A percentile compares a stretch with the other conserved stretches of the same genome.
phyloP scores from a whole-genome alignment of 2,888 invertebrate species.

The Ametastegia equiseti region DNA sequence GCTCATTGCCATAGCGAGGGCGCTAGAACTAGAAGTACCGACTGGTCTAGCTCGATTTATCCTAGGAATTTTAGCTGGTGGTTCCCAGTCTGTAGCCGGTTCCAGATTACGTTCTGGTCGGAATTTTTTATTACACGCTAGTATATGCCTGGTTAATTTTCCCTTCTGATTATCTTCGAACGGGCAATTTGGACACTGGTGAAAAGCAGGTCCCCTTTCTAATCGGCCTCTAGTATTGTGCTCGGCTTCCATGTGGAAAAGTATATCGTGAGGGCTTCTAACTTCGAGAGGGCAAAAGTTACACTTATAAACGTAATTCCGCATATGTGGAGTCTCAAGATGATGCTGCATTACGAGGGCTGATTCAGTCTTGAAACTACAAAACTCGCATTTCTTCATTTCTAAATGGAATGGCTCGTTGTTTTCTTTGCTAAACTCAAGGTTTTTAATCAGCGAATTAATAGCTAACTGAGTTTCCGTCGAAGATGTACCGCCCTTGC shows the following conservation, averaged over 20 bases:
- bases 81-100: constrained; percentile 94
- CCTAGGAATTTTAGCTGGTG: constrained; percentile 94
- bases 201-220: constrained; percentile 91
- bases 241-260: constrained; percentile 94
- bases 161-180: constrained; percentile 96
- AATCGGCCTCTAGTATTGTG: constrained; percentile 91
- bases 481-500: constrained; percentile 82
- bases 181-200: constrained; percentile 95
- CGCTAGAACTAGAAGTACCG: constrained; percentile 66
- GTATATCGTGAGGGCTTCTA: constrained; percentile 91
- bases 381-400: constrained; percentile 91
- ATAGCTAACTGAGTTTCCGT: constrained; percentile 87
- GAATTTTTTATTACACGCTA: constrained; percentile 93
- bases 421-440: constrained; percentile 91
- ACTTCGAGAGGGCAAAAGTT: constrained; percentile 90
- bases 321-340: constrained; percentile 94
- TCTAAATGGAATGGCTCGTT: constrained; percentile 88
- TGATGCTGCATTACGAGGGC: constrained; percentile 90
- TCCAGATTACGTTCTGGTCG: constrained; percentile 91
- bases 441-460: constrained; percentile 88
- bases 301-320: constrained; percentile 90
- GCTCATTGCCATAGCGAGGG: constrained; percentile 72
- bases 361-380: constrained; percentile 94
- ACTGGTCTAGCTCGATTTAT: constrained; percentile 76
- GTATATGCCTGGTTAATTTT: constrained; percentile 91